These are phyloP conservation scores for Oikopleura dioica DNA, from an alignment of 23 tunicate species.

Conservation along the genomic window DNA sequence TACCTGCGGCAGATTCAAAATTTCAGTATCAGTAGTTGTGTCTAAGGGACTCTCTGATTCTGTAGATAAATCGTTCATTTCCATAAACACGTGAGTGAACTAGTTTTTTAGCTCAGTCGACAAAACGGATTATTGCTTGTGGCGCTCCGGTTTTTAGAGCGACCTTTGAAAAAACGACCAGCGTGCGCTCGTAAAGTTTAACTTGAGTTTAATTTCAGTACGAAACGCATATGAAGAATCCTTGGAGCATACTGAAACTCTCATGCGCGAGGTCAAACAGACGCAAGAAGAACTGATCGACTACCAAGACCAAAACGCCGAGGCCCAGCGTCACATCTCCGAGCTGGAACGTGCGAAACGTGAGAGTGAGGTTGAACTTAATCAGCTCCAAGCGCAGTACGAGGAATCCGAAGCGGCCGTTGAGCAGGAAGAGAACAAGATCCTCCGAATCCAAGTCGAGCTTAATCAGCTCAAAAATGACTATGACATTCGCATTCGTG, in stretches of 20 bases:
- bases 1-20: no score
- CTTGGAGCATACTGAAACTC: slow-evolving; percentile 20
- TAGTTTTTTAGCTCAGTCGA: no score
- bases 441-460: slow-evolving; percentile 80
- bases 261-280: slow-evolving; percentile 16
- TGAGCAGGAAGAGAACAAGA: slow-evolving; percentile 88
- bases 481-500: slow-evolving; percentile 76
- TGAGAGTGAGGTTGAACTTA: slow-evolving; percentile 90
- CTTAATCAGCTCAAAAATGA: slow-evolving; percentile 93
- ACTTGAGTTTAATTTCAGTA: no score
- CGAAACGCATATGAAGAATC: slow-evolving; percentile 24
- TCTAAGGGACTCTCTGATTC: no score
- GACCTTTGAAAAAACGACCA: no score
- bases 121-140: no score
- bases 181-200: no score
- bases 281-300: slow-evolving; percentile 71
- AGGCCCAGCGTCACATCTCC: slow-evolving; percentile 43
- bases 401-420: slow-evolving; percentile 98
- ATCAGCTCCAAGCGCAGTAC: slow-evolving; percentile 66
- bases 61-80: no score
- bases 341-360: slow-evolving; percentile 80
- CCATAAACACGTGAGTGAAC: no score
- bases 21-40: no score
- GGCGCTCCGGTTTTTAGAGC: no score
- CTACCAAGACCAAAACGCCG: slow-evolving; percentile 69